A percentile compares a stretch with the other conserved stretches of the same genome.
Conservation (phyloP, 2,797 vertebrate genomes). For the Syngnathus acus region DNA sequence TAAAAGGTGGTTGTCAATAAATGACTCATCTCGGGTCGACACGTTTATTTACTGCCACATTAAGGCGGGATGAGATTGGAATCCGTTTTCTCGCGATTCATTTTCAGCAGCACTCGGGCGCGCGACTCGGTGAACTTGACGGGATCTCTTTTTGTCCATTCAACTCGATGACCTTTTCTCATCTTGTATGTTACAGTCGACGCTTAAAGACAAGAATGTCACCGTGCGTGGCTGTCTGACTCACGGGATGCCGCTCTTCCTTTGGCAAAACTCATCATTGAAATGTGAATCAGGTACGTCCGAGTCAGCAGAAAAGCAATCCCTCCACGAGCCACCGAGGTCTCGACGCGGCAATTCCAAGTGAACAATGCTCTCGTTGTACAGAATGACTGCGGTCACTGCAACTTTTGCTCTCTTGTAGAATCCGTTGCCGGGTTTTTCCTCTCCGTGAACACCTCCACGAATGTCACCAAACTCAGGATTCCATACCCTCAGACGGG, state of each 20-base stretch:
- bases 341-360: not conserved
- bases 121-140: no score
- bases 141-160: not conserved
- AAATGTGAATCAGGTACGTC: conserved; percentile 86
- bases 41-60: not conserved
- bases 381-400: not conserved
- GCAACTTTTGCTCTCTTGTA: conserved; percentile 39
- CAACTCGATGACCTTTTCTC: conserved; percentile 23
- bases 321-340: not conserved
- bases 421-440: conserved; percentile 83
- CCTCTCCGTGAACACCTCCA: conserved; percentile 77
- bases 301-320: not conserved
- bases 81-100: not conserved
- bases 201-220: conserved; percentile 81
- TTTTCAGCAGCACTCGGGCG: not conserved
- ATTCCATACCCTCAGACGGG: conserved; percentile 95
- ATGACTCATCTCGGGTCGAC: not conserved
- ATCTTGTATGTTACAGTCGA: conserved; percentile 68
- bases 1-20: not conserved
- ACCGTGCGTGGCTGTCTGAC: conserved; percentile 92
- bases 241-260: conserved; percentile 85
- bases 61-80: not conserved
- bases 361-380: not conserved
- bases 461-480: conserved; percentile 82
- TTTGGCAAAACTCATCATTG: conserved; percentile 75